Evolutionary conservation across 2,888 invertebrate genomes (phyloP).

Genomic region (Drosophila lutescens): DNA sequence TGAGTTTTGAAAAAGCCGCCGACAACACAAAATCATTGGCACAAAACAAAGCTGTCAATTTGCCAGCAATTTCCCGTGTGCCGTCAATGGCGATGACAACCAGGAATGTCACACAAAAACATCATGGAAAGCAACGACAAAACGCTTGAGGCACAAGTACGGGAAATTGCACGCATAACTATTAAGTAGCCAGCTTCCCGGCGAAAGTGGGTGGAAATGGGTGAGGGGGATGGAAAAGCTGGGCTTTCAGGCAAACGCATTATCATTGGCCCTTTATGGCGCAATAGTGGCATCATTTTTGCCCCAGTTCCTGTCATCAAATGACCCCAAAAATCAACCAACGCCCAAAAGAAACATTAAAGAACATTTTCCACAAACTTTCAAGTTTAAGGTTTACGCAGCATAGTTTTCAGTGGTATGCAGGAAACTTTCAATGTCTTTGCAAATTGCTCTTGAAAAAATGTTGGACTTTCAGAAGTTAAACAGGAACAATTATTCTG

Average conservation of each 20-base stretch:
- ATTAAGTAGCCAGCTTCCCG: constrained; percentile 70
- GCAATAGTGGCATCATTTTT: constrained; percentile 28
- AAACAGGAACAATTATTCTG: background rate
- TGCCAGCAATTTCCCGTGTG: constrained; percentile 74
- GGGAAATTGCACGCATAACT: constrained; percentile 79
- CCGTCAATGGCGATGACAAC: constrained; percentile 25
- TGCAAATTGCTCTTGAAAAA: background rate
- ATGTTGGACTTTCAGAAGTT: too few relatives aligned
- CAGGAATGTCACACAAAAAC: constrained; percentile 33
- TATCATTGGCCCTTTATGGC: constrained; percentile 53
- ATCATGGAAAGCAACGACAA: constrained; percentile 27
- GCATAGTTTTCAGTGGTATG: background rate
- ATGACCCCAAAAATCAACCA: constrained; percentile 61
- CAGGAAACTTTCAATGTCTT: background rate
- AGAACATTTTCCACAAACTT: constrained; percentile 2
- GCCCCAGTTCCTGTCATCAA: constrained; percentile 42
- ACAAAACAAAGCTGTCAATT: constrained; percentile 77
- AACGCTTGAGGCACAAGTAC: constrained; percentile 58
- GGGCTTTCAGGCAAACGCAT: constrained; percentile 32
- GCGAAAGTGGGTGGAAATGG: constrained; percentile 18
- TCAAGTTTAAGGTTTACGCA: background rate
- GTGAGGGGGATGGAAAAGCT: background rate
- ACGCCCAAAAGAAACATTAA: constrained; percentile 11
- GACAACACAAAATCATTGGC: constrained; percentile 66
- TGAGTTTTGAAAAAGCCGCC: constrained; percentile 38